Percentiles rank a stretch among this genome's conserved stretches.
phyloP scores from a whole-genome alignment of 2,888 invertebrate genomes.

The Pheosia tremula region DNA sequence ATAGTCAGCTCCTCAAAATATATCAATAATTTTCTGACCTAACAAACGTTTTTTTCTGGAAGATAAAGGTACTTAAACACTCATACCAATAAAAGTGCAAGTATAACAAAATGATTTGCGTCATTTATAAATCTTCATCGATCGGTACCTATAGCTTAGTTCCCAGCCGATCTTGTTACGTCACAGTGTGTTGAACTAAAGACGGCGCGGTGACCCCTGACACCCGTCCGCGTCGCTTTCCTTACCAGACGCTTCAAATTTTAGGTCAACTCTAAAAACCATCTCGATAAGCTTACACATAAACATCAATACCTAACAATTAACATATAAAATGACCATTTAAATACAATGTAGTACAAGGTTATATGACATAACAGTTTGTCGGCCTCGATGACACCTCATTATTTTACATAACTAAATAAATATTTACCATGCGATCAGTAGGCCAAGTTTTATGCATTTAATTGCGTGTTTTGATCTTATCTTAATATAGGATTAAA shows the following conservation, averaged over 20 bases:
- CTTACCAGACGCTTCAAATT: slow-evolving; percentile 49
- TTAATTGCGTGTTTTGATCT: neutral
- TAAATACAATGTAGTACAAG: slow-evolving; percentile 52
- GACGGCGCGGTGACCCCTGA: slow-evolving; percentile 66
- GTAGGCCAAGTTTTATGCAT: slow-evolving; percentile 46
- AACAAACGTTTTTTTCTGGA: too few relatives aligned
- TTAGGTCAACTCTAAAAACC: slow-evolving; percentile 56
- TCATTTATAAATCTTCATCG: slow-evolving; percentile 39
- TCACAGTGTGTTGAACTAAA: slow-evolving; percentile 66
- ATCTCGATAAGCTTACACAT: slow-evolving; percentile 28
- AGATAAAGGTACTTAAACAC: neutral
- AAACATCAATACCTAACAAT: slow-evolving; percentile 26
- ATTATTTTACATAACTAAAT: slow-evolving; percentile 47
- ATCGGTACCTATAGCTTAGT: slow-evolving; percentile 38
- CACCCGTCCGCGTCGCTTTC: slow-evolving; percentile 54
- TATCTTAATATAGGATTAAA: slow-evolving; percentile 1
- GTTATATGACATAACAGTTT: slow-evolving; percentile 51
- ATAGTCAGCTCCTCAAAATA: too few relatives aligned
- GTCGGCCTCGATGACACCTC: slow-evolving; percentile 45
- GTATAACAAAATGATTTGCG: slow-evolving; percentile 48
- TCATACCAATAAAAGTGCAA: slow-evolving; percentile 19
- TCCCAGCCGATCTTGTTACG: slow-evolving; percentile 61
- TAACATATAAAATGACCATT: slow-evolving; percentile 30
- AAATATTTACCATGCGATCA: slow-evolving; percentile 36
- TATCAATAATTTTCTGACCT: too few relatives aligned